Base-by-base conservation (phyloP, 2,888 invertebrate species). In the Salpingus planirostris region DNA sequence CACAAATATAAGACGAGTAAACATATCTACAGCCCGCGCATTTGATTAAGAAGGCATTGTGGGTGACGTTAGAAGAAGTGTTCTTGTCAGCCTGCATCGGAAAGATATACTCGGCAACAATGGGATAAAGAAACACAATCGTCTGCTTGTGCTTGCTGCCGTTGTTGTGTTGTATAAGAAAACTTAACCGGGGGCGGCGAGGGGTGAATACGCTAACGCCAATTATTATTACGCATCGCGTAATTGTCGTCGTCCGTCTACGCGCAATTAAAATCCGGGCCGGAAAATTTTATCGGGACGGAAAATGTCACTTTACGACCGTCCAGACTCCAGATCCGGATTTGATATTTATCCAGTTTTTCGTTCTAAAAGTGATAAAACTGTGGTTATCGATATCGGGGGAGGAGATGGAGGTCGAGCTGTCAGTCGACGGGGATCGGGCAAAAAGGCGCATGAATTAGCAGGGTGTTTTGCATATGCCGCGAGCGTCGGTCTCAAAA, bases 71-170 rank as follows among this genome's bases (percentile, higher is more conserved):
- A 49, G 54, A 59, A 58, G 58, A 60, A 61, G 59, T 61, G 61
- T 59, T 59, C 59, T 60, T 62, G 62, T 62, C 62, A 62, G 60
- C 49, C 59, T 60, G 59, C 57, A 58, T 56, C 52, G 55, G 60
- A 61, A 60, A 60, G 62, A 62, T 60, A 57, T 51, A 57, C 54
- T 48, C 48, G 50, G 55, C 60, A 57, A 62, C 60, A 57, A 45
- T 57, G 49, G 55, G 52, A 54, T 54, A 57, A 55, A 57, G 55
- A 54, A 50, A 50, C 46, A 50, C 47, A 46, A 48, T 46, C 42
- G 40, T 40, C 39, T 37, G 40, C 32, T 33, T 32, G 36, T 39
- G 27, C 36, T 32, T n/a, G 36, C 30, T 29, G 23, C 15, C 24
- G 40, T 34, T 23, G 29, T 25, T 34, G 13, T 12, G 42, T 47